phyloP scores from a whole-genome alignment of 2,797 vertebrate species.

The Phrynocephalus vlangalii region DNA sequence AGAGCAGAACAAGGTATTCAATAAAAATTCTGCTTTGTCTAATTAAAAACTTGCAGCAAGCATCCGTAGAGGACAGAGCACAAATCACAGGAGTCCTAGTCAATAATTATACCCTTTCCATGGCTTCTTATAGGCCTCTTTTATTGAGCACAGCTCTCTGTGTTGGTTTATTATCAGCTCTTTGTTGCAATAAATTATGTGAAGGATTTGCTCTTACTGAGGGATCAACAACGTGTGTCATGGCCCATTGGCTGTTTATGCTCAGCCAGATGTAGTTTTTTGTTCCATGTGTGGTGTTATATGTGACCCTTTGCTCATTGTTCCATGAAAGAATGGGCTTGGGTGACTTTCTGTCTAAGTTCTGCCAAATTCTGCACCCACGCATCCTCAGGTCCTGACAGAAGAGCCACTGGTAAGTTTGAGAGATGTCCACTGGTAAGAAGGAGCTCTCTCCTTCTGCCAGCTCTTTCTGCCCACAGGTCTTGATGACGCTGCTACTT shows the following conservation, averaged over 20 bases:
- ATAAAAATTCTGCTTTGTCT: constrained; percentile 21
- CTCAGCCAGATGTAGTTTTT: background rate
- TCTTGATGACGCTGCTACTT: too few species aligned
- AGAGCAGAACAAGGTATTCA: constrained; percentile 10
- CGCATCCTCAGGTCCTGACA: background rate
- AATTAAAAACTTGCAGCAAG: background rate
- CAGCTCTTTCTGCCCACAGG: too few species aligned
- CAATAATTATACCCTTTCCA: background rate
- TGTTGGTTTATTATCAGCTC: background rate
- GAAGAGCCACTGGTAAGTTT: too few species aligned
- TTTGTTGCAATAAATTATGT: background rate
- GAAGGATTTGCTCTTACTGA: background rate
- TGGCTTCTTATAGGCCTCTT: background rate
- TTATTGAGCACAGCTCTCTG: background rate
- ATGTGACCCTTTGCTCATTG: background rate
- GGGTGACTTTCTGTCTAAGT: background rate
- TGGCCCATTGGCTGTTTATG: background rate
- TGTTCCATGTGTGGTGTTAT: background rate
- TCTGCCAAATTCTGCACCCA: too few species aligned
- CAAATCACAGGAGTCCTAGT: background rate
- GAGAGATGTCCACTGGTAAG: too few species aligned
- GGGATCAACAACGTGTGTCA: background rate
- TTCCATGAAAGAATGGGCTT: background rate
- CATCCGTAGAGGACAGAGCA: background rate
- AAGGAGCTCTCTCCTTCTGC: too few species aligned